phyloP scores from a whole-genome alignment of 30 jellyfish, hydroid and myxozoan genomes.

The Hydra vulgaris region DNA sequence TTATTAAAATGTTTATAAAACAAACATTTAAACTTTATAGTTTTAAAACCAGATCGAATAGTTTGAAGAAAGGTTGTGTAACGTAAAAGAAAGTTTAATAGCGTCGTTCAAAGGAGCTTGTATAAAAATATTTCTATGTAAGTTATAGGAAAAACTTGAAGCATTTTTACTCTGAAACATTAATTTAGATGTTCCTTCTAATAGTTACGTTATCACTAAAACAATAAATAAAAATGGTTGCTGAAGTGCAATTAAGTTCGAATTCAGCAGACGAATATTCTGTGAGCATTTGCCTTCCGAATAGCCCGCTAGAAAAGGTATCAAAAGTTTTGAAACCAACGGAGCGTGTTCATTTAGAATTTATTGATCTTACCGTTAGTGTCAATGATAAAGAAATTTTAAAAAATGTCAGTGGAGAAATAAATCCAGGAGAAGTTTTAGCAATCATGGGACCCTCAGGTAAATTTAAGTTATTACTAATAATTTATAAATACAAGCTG shows the following conservation, averaged over 20 bases:
- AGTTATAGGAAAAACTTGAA: no score
- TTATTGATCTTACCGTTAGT: constrained; percentile 37
- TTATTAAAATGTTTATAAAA: no score
- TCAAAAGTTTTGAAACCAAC: neutral
- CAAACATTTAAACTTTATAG: no score
- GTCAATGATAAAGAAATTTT: constrained; percentile 28
- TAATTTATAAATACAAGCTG: neutral
- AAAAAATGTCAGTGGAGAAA: constrained; percentile 47
- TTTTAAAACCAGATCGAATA: no score
- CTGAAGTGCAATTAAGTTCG: neutral
- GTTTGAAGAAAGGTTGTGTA: no score
- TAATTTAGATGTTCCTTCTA: no score
- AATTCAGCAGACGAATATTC: neutral
- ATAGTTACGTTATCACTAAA: no score
- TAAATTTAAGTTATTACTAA: neutral
- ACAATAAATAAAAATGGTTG: neutral
- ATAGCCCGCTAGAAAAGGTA: neutral
- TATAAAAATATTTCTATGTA: no score
- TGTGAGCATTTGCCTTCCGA: neutral
- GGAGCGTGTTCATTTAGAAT: constrained; percentile 25
- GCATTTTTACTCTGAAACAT: no score
- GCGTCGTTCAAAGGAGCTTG: no score
- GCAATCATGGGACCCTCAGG: constrained; percentile 85
- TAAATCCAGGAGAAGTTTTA: constrained; percentile 53
- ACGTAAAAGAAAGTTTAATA: no score